Evolutionary conservation across 2,113 vertebrate species (phyloP), one percentile per base, ranked within the genome.

Genomic region (Silurus glanis): DNA sequence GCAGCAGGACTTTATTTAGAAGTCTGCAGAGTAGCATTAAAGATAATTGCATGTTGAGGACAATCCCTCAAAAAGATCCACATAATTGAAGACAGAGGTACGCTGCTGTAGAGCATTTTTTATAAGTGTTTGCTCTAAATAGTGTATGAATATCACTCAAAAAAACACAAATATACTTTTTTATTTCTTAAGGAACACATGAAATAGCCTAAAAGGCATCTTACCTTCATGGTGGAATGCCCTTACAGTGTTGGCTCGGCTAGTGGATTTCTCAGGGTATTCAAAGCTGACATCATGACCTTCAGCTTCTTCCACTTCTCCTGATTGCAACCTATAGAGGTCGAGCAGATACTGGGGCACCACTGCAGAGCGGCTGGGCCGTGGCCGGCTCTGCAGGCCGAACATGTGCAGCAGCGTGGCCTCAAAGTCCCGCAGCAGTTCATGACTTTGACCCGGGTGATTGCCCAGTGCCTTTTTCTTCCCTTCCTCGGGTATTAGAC

Each of bases 141-240:
- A 23, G 61, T 56, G 62, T 66, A 45, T 84, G 25, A 49, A 61
- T 45, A 58, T 58, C 83, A 64, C 47, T 76, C 5, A 5, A 12
- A 76, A 76, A 51, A 74, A 76, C 28, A 61, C 23, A 62, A 75
- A 75, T 16, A 74, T 9, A 61, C 71, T 25, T 61, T 37, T 84
- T 69, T 56, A 21, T 37, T 17, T 21, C 28, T 83, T 69, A 3
- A 79, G 25, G 0, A 21, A 8, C 25, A 25, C 5, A 21, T 13
- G 61, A 19, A 47, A 45, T 61, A 80, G 5, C 17, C 10, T 80
- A 61, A 80, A 80, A 13, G 0, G 21, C 37, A 49, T 45, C 91
- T 92, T 93, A 99, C 98, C 98, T 96, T 99, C 97, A 92, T 99
- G 98, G 91, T 99, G 97, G 94, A 99, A 99, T 80, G 97, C 97